These are phyloP conservation scores for Apaloderma vittatum DNA, from an alignment of 2,113 vertebrate genomes.

Conservation along the genomic window DNA sequence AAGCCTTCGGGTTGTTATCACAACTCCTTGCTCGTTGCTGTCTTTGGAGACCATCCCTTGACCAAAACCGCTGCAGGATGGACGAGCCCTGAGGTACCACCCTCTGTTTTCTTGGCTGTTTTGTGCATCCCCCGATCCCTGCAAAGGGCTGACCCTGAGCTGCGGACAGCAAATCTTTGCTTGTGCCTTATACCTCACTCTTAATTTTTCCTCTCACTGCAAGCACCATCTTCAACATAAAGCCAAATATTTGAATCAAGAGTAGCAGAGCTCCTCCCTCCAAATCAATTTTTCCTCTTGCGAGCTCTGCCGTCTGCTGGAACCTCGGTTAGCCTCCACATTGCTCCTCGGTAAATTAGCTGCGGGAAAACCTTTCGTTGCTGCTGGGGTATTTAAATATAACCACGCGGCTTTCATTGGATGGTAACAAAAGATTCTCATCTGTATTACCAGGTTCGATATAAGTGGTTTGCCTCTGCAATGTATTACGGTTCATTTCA, in stretches of 20 bases:
- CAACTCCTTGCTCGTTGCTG: background rate
- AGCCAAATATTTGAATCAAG: background rate
- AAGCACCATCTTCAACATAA: background rate
- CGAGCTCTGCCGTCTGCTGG: background rate
- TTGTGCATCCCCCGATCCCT: too few relatives aligned
- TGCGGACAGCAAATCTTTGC: background rate
- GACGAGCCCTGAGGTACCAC: background rate
- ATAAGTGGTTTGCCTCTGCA: conserved; percentile 62
- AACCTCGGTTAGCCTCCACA: background rate
- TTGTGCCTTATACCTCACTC: background rate
- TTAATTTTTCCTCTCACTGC: background rate
- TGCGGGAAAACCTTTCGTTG: background rate
- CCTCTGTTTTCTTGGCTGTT: background rate
- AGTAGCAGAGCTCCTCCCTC: background rate
- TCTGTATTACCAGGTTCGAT: conserved; percentile 32
- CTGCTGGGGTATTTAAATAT: background rate
- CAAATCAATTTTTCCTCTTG: background rate
- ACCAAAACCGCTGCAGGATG: background rate
- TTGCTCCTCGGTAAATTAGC: background rate
- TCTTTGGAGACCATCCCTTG: background rate
- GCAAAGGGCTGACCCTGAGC: background rate
- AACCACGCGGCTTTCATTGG: conserved; percentile 29
- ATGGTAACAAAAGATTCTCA: conserved; percentile 26
- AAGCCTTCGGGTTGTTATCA: background rate
- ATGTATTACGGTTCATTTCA: conserved; percentile 45